Base-by-base conservation (phyloP, 2,797 vertebrate genomes). In the Cyprinella venusta region DNA sequence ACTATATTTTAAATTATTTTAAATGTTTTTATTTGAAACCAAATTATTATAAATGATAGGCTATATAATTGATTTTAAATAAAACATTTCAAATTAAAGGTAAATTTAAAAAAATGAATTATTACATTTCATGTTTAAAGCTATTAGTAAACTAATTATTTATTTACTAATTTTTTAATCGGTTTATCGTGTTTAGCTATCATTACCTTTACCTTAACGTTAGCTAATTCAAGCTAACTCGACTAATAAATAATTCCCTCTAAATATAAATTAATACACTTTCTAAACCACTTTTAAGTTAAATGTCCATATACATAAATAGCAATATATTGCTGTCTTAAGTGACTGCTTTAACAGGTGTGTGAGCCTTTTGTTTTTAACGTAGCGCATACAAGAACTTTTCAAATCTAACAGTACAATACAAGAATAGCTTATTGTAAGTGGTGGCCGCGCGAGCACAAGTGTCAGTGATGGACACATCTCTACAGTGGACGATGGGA, bases 401-500 rank as follows among this genome's bases (percentile, higher is more conserved):
- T 63, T 15, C 7, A 21, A 24, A 56, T 30, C 3, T 6, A 7
- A 4, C 21, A 45, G 15, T 6, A 13, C 36, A 33, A 4, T 12
- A n/a, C 45, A 42, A 6, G n/a, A 54, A 50, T n/a, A 33, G 5
- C 9, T 82, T 2, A 6, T 19, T 40, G 30, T 75, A 21, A 65
- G 10, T 71, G 42, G 5, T 38, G 50, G 21, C 3, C 7, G 10
- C 45, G 30, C 48, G 10, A 59, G 30, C 48, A n/a, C 36, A 24
- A 33, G 54, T 21, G 54, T 21, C 10, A 36, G 24, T 8, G 8
- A 80, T 80, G 36, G 16, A 19, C 54, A 26, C 59, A 30, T 63
- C 59, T 83, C 68, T 48, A 61, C 68, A 38, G 26, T 69, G 75
- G 76, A 59, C 85, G 89, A 76, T 90, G 91, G 90, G 93, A 94